Percentiles rank a stretch among this genome's conserved stretches.
These are phyloP conservation scores for Hyposoter dolosus DNA, from an alignment of 2,888 invertebrate species.

Conservation along the genomic window DNA sequence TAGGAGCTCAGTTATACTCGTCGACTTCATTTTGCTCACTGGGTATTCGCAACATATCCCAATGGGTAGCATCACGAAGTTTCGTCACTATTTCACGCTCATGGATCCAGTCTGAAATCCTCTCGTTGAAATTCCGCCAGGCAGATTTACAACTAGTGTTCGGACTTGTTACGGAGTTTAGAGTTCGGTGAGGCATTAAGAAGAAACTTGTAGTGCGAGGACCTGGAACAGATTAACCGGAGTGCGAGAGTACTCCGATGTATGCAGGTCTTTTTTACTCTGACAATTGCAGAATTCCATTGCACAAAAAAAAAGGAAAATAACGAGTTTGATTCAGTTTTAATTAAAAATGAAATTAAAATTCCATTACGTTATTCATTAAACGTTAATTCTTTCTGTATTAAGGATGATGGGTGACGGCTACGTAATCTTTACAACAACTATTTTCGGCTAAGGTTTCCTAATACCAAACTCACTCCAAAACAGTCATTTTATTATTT, in stretches of 20 bases:
- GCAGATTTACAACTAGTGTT: neutral
- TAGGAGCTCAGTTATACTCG: neutral
- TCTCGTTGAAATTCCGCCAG: neutral
- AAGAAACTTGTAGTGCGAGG: conserved; percentile 11
- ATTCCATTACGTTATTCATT: too few relatives aligned
- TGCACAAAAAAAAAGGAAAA: neutral
- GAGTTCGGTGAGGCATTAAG: neutral
- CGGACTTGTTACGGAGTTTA: neutral
- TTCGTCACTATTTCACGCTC: conserved; percentile 1
- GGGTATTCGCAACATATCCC: neutral
- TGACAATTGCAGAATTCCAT: neutral
- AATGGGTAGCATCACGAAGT: neutral
- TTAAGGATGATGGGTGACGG: too few relatives aligned
- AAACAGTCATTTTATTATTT: too few relatives aligned
- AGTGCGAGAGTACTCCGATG: neutral
- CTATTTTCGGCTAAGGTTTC: too few relatives aligned
- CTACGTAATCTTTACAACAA: too few relatives aligned
- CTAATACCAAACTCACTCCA: too few relatives aligned
- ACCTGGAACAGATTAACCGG: neutral
- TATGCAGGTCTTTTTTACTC: neutral
- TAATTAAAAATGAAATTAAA: too few relatives aligned
- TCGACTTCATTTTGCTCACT: neutral
- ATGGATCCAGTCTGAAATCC: neutral
- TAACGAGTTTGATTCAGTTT: too few relatives aligned
- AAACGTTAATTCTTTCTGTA: too few relatives aligned